Evolutionary conservation across 2,888 invertebrate species (phyloP).

Genomic region (Diplolepis rosae): DNA sequence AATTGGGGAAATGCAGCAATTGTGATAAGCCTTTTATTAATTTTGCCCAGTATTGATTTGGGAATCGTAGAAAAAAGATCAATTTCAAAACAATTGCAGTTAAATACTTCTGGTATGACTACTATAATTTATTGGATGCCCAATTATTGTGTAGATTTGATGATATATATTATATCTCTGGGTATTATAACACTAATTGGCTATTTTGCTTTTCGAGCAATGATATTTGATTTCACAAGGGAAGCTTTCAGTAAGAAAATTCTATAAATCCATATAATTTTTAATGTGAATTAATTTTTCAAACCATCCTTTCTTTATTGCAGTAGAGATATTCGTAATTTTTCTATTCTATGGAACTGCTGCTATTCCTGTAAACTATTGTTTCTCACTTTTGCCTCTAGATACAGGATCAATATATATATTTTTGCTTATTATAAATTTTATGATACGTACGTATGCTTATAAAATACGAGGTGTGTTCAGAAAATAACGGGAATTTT

Average conservation of each 20-base stretch:
- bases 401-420: constrained; percentile 40
- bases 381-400: constrained; percentile 41
- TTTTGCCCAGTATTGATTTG: constrained; percentile 47
- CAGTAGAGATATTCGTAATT: constrained; percentile 44
- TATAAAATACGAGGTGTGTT: too few species aligned
- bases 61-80: constrained; percentile 43
- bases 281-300: not conserved
- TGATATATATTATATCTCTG: constrained; percentile 42
- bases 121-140: constrained; percentile 49
- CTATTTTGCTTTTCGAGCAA: not conserved
- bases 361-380: constrained; percentile 48
- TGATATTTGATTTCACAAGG: not conserved
- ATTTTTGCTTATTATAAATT: constrained; percentile 41
- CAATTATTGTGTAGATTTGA: constrained; percentile 48
- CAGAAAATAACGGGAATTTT: too few species aligned
- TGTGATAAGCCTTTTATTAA: constrained; percentile 44
- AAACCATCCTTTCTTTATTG: not conserved
- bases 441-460: constrained; percentile 38
- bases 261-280: not conserved
- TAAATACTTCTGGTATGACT: constrained; percentile 44
- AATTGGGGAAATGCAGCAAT: constrained; percentile 51
- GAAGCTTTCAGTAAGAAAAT: not conserved
- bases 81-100: constrained; percentile 46
- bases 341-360: constrained; percentile 45
- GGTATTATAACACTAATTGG: not conserved